Evolutionary conservation across 2,113 vertebrate species (phyloP).

Genomic region (Mystacornis crossleyi): DNA sequence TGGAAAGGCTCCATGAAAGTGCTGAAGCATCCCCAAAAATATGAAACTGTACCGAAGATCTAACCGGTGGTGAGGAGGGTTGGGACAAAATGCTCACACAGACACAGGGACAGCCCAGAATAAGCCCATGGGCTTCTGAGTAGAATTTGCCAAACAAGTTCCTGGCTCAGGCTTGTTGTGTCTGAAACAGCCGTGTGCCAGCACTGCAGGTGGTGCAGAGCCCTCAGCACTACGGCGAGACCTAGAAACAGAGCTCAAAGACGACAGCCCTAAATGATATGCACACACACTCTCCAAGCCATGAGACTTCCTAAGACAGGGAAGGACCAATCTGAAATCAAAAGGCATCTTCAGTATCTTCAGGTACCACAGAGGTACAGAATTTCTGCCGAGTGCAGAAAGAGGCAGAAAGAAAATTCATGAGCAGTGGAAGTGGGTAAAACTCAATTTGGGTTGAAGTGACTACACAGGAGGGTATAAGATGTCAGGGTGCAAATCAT

Average conservation of each 20-base stretch:
- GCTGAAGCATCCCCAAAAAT: background rate
- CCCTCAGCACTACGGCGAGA: background rate
- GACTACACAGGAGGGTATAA: background rate
- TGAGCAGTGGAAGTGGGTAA: background rate
- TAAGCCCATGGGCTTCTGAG: background rate
- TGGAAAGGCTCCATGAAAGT: background rate
- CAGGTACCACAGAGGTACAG: background rate
- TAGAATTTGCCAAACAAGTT: background rate
- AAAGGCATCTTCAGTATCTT: background rate
- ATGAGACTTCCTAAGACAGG: background rate
- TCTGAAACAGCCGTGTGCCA: background rate
- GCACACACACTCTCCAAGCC: background rate
- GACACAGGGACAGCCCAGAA: background rate
- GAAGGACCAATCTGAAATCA: background rate
- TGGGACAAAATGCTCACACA: background rate
- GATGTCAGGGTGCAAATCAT: background rate
- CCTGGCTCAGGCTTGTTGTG: background rate
- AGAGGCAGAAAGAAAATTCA: background rate
- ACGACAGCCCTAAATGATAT: background rate
- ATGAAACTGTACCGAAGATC: background rate
- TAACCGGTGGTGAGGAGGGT: background rate
- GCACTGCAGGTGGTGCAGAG: background rate
- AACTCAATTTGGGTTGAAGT: background rate
- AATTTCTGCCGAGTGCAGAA: accelerated
- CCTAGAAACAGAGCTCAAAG: background rate